Conservation (phyloP, 2,797 vertebrate genomes). For the Galagoides demidoff region DNA sequence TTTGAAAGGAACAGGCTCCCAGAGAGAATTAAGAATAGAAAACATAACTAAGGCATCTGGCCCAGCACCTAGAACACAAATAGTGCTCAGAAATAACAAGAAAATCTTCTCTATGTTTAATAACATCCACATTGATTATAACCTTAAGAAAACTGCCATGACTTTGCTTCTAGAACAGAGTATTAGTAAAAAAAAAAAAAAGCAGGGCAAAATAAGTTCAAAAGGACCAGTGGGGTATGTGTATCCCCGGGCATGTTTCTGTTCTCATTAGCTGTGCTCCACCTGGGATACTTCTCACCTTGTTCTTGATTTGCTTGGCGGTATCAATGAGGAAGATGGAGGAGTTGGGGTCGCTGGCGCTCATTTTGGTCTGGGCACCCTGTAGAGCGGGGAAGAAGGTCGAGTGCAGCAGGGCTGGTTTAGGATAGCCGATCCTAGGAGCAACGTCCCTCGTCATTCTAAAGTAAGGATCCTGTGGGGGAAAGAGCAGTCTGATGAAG, state of each 20-base stretch:
- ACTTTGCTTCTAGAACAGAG: neutral
- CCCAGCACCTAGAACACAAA: neutral
- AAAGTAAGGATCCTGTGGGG: constrained; percentile 96
- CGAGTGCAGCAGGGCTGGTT: constrained; percentile 97
- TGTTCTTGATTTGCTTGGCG: constrained; percentile 97
- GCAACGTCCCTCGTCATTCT: constrained; percentile 99
- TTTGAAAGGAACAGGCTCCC: neutral
- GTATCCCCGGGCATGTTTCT: fast-evolving
- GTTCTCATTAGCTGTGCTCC: fast-evolving
- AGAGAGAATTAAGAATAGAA: neutral
- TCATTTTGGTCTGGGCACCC: constrained; percentile 99
- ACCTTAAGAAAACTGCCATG: neutral
- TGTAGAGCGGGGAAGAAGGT: constrained; percentile 98
- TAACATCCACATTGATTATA: neutral
- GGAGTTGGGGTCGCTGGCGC: constrained; percentile 96
- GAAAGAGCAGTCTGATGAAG: neutral
- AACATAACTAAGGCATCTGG: neutral
- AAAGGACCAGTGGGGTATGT: fast-evolving
- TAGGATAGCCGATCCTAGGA: constrained; percentile 94
- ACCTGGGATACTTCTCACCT: constrained; percentile 87
- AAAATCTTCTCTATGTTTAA: neutral
- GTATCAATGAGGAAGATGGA: constrained; percentile 98
- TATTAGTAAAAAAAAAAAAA: constrained; percentile 2
- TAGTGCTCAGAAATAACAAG: neutral
- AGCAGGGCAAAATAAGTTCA: neutral